Evolutionary conservation across 2,797 vertebrate species (phyloP), one percentile per base, ranked within the genome.

Genomic region (Eupleurogrammus muticus): DNA sequence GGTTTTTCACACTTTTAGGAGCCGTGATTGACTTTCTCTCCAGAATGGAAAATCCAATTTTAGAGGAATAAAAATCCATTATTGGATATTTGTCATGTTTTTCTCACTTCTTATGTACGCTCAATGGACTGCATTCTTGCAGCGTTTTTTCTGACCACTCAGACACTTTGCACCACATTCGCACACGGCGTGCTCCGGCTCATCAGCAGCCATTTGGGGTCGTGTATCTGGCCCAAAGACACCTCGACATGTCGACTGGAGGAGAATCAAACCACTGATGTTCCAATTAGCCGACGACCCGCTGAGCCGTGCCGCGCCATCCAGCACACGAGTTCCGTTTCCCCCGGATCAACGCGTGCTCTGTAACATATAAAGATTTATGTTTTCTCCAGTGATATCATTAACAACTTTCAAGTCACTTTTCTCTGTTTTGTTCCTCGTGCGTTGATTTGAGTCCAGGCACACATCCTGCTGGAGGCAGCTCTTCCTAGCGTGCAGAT

Each of bases 401-500:
- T 64, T 59, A 54, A 76, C 44, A 34, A 66, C 21, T 53, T 42
- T n/a, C 11, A 59, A 55, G 67, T 71, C 17, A 44, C 52, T 67
- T 58, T 40, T 71, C 70, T 60, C 36, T 44, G 2, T 66, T 66
- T 46, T 34, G 16, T 67, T 79, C 16, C 42, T 68, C 17, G 32
- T 6, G 36, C 35, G 0, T 60, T 58, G 20, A 52, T 67, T 78
- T 24, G 60, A 53, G 82, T 76, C 63, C 60, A 75, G 54, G 54
- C 72, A 44, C 42, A 56, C 21, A 53, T 59, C 34, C 49, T 71
- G 56, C 66, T 61, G 17, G 55, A 70, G 24, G 66, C 38, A 0
- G 6, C 46, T 75, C 52, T 60, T 63, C 51, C 34, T 56, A 24
- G 72, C 73, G 68, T 79, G 58, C 23, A 54, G 53, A 66, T 60